These are phyloP conservation scores for Emydura subglobosa DNA, from an alignment of 2,113 vertebrate genomes.

Conservation along the genomic window DNA sequence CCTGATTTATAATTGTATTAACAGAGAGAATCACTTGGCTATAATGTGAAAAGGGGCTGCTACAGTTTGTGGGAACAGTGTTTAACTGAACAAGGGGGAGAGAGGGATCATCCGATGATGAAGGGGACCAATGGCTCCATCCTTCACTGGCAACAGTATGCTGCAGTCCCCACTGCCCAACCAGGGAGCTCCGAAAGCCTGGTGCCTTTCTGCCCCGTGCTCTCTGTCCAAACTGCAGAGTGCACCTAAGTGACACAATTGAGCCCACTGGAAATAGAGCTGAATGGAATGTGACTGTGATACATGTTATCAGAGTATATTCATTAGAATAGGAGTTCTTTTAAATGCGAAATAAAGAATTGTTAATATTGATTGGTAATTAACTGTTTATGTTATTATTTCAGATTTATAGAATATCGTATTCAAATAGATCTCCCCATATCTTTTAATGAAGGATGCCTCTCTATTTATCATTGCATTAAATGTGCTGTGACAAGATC, in stretches of 20 bases:
- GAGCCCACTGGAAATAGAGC: background rate
- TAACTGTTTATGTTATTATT: background rate
- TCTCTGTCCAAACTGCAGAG: background rate
- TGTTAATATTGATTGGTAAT: background rate
- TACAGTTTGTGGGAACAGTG: background rate
- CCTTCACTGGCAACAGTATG: background rate
- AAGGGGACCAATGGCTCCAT: background rate
- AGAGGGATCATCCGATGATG: background rate
- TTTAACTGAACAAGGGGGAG: background rate
- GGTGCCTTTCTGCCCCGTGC: background rate
- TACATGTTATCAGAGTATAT: background rate
- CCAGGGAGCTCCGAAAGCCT: background rate
- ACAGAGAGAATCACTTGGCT: background rate
- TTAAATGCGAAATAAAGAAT: background rate
- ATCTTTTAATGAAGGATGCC: background rate
- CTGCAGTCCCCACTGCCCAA: background rate
- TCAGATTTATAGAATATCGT: background rate
- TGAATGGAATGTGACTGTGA: background rate
- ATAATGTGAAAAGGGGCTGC: background rate
- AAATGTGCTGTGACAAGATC: background rate
- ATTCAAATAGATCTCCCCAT: background rate
- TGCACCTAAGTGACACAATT: background rate
- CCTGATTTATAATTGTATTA: background rate
- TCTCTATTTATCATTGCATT: background rate
- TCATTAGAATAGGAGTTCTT: background rate